Base-by-base conservation (phyloP, 2,797 vertebrate species). In the Sebastes trivittatus region DNA sequence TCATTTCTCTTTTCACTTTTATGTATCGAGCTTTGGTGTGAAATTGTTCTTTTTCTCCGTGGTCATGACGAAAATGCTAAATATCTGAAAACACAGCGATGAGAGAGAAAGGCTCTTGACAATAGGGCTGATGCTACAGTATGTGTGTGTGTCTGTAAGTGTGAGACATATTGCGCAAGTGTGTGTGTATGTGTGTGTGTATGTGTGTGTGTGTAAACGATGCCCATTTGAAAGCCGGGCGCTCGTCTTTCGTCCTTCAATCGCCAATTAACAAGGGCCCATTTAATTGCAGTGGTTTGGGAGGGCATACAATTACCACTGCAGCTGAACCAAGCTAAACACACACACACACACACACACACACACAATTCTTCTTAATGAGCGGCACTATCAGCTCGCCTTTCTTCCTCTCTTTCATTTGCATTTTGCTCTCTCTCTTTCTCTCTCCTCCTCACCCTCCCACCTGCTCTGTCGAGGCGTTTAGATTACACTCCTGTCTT, bases 201-300 rank as follows among this genome's bases (percentile, higher is more conserved):
- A 4, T 32, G 67, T 66, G 70, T 61, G 38, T 68, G 36, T 30
- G 75, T 67, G 76, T 80, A 67, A 81, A 78, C 14, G 14, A 82
- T 82, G 23, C 72, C 72, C 78, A 81, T 91, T 92, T 92, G 52
- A 92, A 91, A 82, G 82, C 69, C 32, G 58, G 72, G 76, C 34
- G 22, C 82, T 80, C 69, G 78, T 89, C 85, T 91, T 92, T 92
- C 75, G 81, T 90, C 91, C 87, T 92, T 91, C 82, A 90, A 90
- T 94, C 65, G 86, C 75, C 89, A 93, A 92, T 95, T 93, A 94
- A 90, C 92, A 90, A 88, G 90, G 91, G 89, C 82, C 88, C 83
- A 34, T 91, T 93, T 92, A 93, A 88, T 89, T 82, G 88, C 90
- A 89, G 88, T 91, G 88, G 90, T 92, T 91, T 92, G 89, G 90